Evolutionary conservation across 2,113 vertebrate species (phyloP).

Genomic region (Psittacula cyanocephala): DNA sequence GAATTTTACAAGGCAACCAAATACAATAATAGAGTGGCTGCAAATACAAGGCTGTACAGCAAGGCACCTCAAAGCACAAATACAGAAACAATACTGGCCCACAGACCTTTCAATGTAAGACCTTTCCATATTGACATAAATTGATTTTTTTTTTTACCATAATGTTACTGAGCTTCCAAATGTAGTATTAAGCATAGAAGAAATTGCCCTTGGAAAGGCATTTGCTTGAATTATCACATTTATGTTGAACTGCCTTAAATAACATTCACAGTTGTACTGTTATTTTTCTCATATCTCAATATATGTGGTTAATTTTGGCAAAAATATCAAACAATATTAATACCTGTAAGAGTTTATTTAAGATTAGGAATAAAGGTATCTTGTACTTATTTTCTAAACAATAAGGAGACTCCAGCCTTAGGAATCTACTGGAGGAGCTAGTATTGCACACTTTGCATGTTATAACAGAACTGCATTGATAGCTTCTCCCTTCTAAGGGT

Average conservation of each 20-base stretch:
- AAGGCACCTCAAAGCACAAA: not conserved
- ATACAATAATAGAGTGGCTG: rapidly evolving
- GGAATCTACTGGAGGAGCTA: not conserved
- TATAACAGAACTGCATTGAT: not conserved
- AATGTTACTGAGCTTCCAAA: not conserved
- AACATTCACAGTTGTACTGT: not conserved
- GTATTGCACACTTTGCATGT: too few relatives aligned
- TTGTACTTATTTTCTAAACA: not conserved
- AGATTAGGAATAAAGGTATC: not conserved
- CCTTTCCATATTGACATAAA: not conserved
- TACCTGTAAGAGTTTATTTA: not conserved
- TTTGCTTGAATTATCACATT: not conserved
- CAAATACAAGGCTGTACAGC: not conserved
- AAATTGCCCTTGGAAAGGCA: not conserved
- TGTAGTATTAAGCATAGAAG: not conserved
- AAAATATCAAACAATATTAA: not conserved
- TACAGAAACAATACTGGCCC: not conserved
- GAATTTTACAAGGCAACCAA: not conserved
- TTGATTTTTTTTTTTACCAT: not conserved
- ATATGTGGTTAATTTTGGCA: not conserved
- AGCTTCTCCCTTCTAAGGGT: not conserved
- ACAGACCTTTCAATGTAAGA: not conserved
- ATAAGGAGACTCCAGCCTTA: not conserved
- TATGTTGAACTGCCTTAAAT: not conserved
- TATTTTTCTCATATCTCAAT: not conserved